Evolutionary conservation across 2,797 vertebrate species (phyloP).

Genomic region (Rhadinocentrus ornatus): DNA sequence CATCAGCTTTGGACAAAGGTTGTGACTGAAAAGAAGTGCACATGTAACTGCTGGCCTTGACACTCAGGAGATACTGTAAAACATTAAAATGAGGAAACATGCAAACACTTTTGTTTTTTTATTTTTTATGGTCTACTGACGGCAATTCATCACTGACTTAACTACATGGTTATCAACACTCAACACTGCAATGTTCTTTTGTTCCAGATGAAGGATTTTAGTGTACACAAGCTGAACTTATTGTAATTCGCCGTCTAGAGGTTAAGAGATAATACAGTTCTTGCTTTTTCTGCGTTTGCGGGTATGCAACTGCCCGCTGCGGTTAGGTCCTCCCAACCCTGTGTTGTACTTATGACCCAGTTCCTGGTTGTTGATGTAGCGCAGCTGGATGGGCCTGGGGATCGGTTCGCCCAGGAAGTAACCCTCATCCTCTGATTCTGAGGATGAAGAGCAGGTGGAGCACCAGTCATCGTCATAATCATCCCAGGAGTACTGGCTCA

Average conservation of each 20-base stretch:
- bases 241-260: conserved; percentile 6
- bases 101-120: conserved; percentile 75
- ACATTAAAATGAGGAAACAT: conserved; percentile 73
- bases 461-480: conserved; percentile 93
- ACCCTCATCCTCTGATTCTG: conserved; percentile 97
- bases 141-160: conserved; percentile 69
- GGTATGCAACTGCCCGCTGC: conserved; percentile 91
- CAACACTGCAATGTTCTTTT: conserved; percentile 59
- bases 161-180: conserved; percentile 73
- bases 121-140: conserved; percentile 69
- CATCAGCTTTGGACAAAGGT: conserved; percentile 60
- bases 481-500: conserved; percentile 90
- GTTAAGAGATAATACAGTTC: conserved; percentile 98
- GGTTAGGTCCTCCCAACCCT: conserved; percentile 73
- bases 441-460: conserved; percentile 98
- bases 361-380: conserved; percentile 94
- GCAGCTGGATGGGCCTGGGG: conserved; percentile 91
- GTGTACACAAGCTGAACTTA: conserved; percentile 44
- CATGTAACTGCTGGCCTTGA: conserved; percentile 57
- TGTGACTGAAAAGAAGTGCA: conserved; percentile 42
- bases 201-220: conserved; percentile 50
- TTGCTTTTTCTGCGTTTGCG: conserved; percentile 98
- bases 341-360: conserved; percentile 93
- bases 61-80: conserved; percentile 65
- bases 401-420: conserved; percentile 98